A percentile compares a stretch with the other conserved stretches of the same genome.
phyloP scores from a whole-genome alignment of 2,113 vertebrate genomes.

The rat (Rattus norvegicus) region DNA sequence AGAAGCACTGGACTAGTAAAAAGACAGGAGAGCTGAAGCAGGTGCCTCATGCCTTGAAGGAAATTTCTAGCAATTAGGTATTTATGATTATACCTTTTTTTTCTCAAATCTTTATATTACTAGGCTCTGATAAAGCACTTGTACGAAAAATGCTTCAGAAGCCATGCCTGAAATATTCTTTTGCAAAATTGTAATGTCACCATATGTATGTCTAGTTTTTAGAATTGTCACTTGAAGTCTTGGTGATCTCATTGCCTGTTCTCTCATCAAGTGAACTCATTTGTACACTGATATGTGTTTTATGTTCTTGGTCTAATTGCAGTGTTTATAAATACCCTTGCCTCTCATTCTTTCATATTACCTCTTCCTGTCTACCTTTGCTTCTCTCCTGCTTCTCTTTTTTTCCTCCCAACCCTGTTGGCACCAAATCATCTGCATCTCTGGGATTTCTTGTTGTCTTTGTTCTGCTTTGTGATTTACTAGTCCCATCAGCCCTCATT shows the following conservation, averaged over 20 bases:
- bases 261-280: background rate
- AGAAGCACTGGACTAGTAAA: background rate
- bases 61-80: background rate
- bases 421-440: background rate
- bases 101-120: background rate
- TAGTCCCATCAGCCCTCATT: conserved; percentile 7
- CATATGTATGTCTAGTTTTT: background rate
- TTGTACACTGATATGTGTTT: background rate
- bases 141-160: background rate
- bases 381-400: background rate
- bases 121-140: conserved; percentile 2
- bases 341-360: background rate
- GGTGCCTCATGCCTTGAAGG: background rate
- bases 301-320: background rate
- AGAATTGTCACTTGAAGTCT: background rate
- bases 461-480: conserved; percentile 60
- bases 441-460: conserved; percentile 16
- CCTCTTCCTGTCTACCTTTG: background rate
- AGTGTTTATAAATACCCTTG: background rate
- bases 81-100: background rate
- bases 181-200: background rate
- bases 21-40: background rate
- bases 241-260: background rate
- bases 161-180: background rate
- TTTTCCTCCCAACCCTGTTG: fast-evolving